A percentile compares a stretch with the other conserved stretches of the same genome.
Evolutionary conservation across 2,113 vertebrate species (phyloP).

Genomic region (Candoia aspera): DNA sequence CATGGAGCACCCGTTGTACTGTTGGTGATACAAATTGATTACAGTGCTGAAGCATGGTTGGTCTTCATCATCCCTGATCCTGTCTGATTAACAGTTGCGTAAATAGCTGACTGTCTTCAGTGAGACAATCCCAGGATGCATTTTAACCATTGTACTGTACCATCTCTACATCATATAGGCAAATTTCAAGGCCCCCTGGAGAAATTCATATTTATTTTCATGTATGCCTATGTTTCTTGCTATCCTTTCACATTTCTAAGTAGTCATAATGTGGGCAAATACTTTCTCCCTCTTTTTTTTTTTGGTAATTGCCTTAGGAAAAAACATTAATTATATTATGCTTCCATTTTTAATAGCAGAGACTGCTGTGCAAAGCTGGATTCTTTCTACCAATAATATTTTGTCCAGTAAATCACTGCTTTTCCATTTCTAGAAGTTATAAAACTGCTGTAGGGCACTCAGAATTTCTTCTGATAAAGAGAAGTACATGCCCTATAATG

Average conservation of each 20-base stretch:
- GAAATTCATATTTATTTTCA: constrained; percentile 57
- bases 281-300: background rate
- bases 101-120: constrained; percentile 69
- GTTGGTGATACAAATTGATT: constrained; percentile 52
- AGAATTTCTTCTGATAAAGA: constrained; percentile 64
- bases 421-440: constrained; percentile 47
- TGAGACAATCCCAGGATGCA: constrained; percentile 62
- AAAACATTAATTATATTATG: constrained; percentile 70
- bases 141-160: constrained; percentile 46
- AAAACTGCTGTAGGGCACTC: constrained; percentile 54
- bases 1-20: background rate
- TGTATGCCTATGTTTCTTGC: constrained; percentile 48
- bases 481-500: background rate
- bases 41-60: constrained; percentile 49
- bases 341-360: constrained; percentile 53
- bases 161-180: constrained; percentile 19
- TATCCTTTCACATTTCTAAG: constrained; percentile 55
- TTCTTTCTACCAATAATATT: constrained; percentile 52
- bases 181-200: constrained; percentile 55
- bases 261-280: constrained; percentile 47
- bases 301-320: constrained; percentile 43
- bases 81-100: constrained; percentile 69
- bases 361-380: constrained; percentile 40
- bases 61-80: constrained; percentile 64
- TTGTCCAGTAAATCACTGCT: constrained; percentile 60